phyloP scores from a whole-genome alignment of 2,113 vertebrate species.

The Hippocampus mohnikei region DNA sequence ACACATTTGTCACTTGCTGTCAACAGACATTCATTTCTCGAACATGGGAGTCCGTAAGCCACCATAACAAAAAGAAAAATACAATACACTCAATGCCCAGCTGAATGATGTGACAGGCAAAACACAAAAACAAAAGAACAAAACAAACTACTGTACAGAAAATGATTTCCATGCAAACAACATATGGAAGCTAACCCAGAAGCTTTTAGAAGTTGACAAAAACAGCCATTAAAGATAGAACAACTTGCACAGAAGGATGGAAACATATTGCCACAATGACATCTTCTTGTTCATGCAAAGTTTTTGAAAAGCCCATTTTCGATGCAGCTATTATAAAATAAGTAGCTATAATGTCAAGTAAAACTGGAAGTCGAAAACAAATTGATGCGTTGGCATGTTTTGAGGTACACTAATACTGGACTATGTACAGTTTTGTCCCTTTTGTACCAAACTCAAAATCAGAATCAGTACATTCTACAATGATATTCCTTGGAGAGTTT shows the following conservation, averaged over 20 bases:
- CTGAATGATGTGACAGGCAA: slow-evolving; percentile 45
- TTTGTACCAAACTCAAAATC: neutral
- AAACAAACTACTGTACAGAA: slow-evolving; percentile 33
- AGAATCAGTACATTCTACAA: neutral
- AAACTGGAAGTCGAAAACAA: slow-evolving; percentile 5
- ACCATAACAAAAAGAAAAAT: slow-evolving; percentile 23
- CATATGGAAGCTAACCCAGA: slow-evolving; percentile 27
- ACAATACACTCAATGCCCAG: slow-evolving; percentile 36
- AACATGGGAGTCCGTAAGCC: slow-evolving; percentile 24
- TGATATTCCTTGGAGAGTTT: neutral
- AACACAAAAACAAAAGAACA: slow-evolving; percentile 23
- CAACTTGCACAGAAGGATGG: slow-evolving; percentile 24
- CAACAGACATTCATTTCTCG: slow-evolving; percentile 28
- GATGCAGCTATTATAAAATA: slow-evolving; percentile 21
- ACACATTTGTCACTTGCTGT: slow-evolving; percentile 12
- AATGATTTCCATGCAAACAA: slow-evolving; percentile 54
- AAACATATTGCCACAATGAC: slow-evolving; percentile 50
- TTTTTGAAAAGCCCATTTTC: slow-evolving; percentile 30
- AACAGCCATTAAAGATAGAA: slow-evolving; percentile 27
- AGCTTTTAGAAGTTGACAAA: slow-evolving; percentile 27
- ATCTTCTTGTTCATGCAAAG: slow-evolving; percentile 37
- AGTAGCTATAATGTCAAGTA: neutral
- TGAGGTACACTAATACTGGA: slow-evolving; percentile 16
- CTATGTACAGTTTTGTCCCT: neutral
- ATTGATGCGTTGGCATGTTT: slow-evolving; percentile 46